Percentiles rank a stretch among this genome's conserved stretches.
These are phyloP conservation scores for Malurus leucopterus DNA, from an alignment of 2,797 vertebrate species.

Conservation along the genomic window DNA sequence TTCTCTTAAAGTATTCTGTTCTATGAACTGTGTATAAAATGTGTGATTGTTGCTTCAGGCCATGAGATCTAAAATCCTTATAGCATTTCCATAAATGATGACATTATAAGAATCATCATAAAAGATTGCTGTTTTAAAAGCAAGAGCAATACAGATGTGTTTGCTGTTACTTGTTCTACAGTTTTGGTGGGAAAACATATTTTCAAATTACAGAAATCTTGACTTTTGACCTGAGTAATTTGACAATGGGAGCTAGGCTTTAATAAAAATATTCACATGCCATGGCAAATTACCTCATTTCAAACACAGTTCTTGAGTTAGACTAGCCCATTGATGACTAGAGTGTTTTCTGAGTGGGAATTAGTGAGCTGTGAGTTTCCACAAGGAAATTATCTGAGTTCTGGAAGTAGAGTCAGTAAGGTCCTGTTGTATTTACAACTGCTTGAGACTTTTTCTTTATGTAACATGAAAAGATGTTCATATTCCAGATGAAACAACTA, in stretches of 20 bases:
- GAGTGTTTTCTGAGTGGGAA: background rate
- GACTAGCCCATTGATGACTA: accelerated
- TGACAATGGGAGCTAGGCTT: background rate
- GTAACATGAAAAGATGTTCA: background rate
- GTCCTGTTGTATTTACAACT: background rate
- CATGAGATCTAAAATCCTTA: background rate
- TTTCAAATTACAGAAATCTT: background rate
- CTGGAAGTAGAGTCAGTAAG: background rate
- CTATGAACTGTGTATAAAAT: background rate
- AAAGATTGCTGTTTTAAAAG: background rate
- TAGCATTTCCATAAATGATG: background rate
- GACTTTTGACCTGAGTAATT: background rate
- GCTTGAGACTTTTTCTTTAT: background rate
- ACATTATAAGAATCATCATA: background rate
- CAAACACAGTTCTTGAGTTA: background rate
- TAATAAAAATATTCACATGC: background rate
- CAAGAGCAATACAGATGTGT: background rate
- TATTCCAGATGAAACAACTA: background rate
- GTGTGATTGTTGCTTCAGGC: background rate
- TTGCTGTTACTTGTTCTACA: background rate
- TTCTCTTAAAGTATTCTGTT: background rate
- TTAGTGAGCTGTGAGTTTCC: background rate
- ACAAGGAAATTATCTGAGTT: background rate
- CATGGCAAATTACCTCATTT: background rate
- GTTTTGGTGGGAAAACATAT: background rate